Percentiles rank a stretch among this genome's conserved stretches.
Conservation (phyloP, 1,140 invertebrate species). For the Penaeus japonicus region DNA sequence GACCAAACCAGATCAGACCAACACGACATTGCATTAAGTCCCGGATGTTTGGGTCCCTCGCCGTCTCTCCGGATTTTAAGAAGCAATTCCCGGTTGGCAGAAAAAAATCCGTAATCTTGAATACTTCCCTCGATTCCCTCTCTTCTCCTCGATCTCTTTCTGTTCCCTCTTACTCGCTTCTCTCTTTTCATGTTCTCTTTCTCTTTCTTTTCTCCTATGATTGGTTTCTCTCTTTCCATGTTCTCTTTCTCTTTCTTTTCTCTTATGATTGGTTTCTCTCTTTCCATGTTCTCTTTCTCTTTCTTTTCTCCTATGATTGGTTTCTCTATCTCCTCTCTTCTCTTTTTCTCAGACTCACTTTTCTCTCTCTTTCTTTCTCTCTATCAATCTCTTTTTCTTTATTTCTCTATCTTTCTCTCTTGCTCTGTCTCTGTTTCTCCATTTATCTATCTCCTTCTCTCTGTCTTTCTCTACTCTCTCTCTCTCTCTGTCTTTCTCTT, state of each 20-base stretch:
- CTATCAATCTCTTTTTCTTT: slow-evolving; percentile 38
- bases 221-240: slow-evolving; percentile 8
- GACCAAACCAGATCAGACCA: no score
- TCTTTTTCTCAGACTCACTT: neutral
- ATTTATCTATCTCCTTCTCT: neutral
- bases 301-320: slow-evolving; percentile 25
- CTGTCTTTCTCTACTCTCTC: neutral
- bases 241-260: slow-evolving; percentile 11
- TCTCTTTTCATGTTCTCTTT: neutral
- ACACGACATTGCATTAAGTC: no score
- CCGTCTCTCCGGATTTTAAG: neutral
- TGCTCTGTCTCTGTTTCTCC: neutral
- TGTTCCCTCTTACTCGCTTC: neutral
- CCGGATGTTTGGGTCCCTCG: no score
- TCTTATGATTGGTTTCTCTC: slow-evolving; percentile 11
- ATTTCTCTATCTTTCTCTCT: slow-evolving; percentile 6
- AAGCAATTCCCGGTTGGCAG: no score
- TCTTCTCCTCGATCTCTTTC: neutral
- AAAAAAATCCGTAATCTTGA: neutral
- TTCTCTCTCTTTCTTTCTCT: slow-evolving; percentile 28
- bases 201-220: neutral
- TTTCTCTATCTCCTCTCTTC: slow-evolving; percentile 25
- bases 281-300: slow-evolving; percentile 41
- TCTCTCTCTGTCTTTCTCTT: neutral
- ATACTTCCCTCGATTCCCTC: neutral